Percentiles rank a stretch among this genome's conserved stretches.
phyloP scores from a whole-genome alignment of 2,888 invertebrate genomes.

The Caenorhabditis uteleia region DNA sequence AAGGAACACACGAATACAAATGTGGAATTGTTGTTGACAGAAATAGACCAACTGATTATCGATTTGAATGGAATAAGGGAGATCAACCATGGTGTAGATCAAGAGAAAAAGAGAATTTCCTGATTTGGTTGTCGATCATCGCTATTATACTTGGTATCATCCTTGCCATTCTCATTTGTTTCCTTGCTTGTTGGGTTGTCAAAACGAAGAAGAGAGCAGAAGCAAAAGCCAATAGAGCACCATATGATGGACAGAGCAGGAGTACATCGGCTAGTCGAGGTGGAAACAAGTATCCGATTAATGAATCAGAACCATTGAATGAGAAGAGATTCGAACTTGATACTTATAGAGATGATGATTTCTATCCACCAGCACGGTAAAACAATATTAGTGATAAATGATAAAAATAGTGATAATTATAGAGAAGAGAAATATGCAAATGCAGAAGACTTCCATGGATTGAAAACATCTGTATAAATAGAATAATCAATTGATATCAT shows the following conservation, averaged over 20 bases:
- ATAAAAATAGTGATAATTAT: conserved; percentile 3
- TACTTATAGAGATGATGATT: conserved; percentile 29
- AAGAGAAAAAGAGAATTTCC: conserved; percentile 66
- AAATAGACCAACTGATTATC: conserved; percentile 55
- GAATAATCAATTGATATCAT: too few relatives aligned
- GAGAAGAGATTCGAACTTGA: conserved; percentile 32
- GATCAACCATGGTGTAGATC: conserved; percentile 68
- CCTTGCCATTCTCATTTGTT: conserved; percentile 37
- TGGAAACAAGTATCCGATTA: conserved; percentile 28
- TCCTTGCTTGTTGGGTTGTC: conserved; percentile 55
- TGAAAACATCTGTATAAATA: conserved; percentile 11
- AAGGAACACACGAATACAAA: conserved; percentile 55
- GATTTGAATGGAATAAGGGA: conserved; percentile 68
- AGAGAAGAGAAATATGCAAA: conserved; percentile 31
- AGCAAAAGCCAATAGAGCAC: conserved; percentile 8
- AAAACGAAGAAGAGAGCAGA: conserved; percentile 43
- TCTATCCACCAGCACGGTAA: conserved; percentile 31
- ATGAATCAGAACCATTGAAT: conserved; percentile 24
- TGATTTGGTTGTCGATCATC: conserved; percentile 67
- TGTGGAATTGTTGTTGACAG: conserved; percentile 61
- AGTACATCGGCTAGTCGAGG: conserved; percentile 20
- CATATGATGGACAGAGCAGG: conserved; percentile 30
- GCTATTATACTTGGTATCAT: conserved; percentile 47
- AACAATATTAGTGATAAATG: background rate
- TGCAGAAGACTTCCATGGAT: conserved; percentile 6